Base-by-base conservation (phyloP, 1,140 invertebrate species). In the Cotesia typhae region DNA sequence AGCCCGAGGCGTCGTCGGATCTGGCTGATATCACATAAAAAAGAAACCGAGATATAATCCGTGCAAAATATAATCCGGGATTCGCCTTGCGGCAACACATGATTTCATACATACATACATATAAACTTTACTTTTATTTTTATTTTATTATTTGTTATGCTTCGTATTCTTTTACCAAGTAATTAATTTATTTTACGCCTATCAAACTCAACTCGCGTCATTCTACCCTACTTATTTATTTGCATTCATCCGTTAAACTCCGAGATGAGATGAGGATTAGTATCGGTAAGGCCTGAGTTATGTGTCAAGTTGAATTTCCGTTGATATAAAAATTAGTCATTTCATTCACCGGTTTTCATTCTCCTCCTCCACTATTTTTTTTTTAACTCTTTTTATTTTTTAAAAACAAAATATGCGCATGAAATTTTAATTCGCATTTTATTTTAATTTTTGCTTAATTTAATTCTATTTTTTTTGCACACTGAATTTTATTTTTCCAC, bases 141-240 rank as follows among this genome's bases (percentile, higher is more conserved):
- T 59, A 28, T 61, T n/a, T 36, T 68, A 5, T 64, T 37, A 20
- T n/a, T 53, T 47, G 60, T 38, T n/a, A 17, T 36, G 20, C 41
- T 38, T 14, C n/a, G n/a, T 20, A 67, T 71, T 71, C 63, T 72
- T 59, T 28, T 60, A 38, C 14, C 36, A 69, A 61, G 57, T 72
- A 70, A 72, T 75, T 75, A 70, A 71, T 73, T 75, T 71, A 65
- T 72, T 72, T 63, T 70, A 75, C 71, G 69, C 71, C 47, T 55
- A 37, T 68, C 67, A 68, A 68, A 68, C 51, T 35, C 55, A 52
- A 38, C 12, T 55, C 41, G 17, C 28, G 28, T 55, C 51, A 52
- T 28, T 14, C 36, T 51, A 17, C 53, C 6, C 55, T 68, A 17
- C 59, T 55, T 10, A 52, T 36, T 28, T 47, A 68, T 20, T 68